Percentiles rank a stretch among this genome's conserved stretches.
phyloP scores from a whole-genome alignment of 2,888 invertebrate genomes.

The Cheilosia vernalis region DNA sequence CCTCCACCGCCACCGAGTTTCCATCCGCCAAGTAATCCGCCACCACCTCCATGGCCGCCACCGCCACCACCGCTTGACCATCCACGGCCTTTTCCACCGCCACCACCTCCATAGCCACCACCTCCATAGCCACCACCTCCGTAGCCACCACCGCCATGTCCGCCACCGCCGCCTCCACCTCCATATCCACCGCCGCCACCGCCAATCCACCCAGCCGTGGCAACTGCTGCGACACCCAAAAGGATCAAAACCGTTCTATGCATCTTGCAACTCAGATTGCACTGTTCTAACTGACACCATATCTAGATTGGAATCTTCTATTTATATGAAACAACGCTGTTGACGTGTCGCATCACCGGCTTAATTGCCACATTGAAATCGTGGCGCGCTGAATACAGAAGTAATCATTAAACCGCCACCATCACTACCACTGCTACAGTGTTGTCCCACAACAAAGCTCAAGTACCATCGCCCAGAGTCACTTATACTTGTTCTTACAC shows the following conservation, averaged over 20 bases:
- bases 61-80: constrained; percentile 66
- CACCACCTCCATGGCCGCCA: constrained; percentile 66
- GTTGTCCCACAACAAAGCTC: constrained; percentile 23
- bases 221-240: constrained; percentile 58
- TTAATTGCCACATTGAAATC: constrained; percentile 58
- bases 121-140: constrained; percentile 72
- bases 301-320: constrained; percentile 57
- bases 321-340: constrained; percentile 57
- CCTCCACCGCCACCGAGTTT: constrained; percentile 51
- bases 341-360: constrained; percentile 42
- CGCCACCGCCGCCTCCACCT: constrained; percentile 44
- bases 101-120: constrained; percentile 76
- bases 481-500: constrained; percentile 32
- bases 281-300: constrained; percentile 55
- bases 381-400: constrained; percentile 37
- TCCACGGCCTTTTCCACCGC: constrained; percentile 74
- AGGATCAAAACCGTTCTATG: constrained; percentile 69
- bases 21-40: constrained; percentile 32
- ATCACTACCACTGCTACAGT: neutral
- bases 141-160: too few species aligned
- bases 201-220: constrained; percentile 56
- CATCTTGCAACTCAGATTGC: constrained; percentile 61
- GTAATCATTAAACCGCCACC: constrained; percentile 34
- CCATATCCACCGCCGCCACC: constrained; percentile 60
- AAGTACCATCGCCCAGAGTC: constrained; percentile 39